Evolutionary conservation across 1,140 invertebrate species (phyloP), one percentile per base, ranked within the genome.

Genomic region (Drosophila saltans): DNA sequence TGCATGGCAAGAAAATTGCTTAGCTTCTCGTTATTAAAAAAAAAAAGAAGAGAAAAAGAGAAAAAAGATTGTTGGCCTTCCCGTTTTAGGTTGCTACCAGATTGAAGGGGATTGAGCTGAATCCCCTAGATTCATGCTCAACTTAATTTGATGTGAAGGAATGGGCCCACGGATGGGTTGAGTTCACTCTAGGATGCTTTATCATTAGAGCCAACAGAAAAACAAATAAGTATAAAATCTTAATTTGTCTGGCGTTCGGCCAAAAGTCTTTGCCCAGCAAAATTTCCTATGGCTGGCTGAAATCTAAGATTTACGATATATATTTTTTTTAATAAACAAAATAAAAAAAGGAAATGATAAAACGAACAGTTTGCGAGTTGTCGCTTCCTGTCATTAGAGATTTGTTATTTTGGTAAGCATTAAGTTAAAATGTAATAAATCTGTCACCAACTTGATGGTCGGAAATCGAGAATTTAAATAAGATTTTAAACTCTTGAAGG

Each of bases 341-440:
- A 33, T 1, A 58, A 36, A 33, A 36, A 33, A 30, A 39, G 28
- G 3, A 59, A 24, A 10, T 3, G 2, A 10, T 9, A 52, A 52
- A 26, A 10, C 21, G 8, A 36, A 36, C 45, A 3, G 16, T 52
- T 52, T 2, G 8, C 45, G 1, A 7, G 45, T 52, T 52, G 45
- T 52, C 24, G 24, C 26, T 33, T 30, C 11, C 41, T 52, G 63
- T 60, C 58, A 26, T 41, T 48, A 65, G 70, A 70, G 73, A 75
- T 72, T 45, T 67, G 16, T 57, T 71, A 67, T 73, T 72, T 63
- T n/a, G 52, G 48, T 26, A 63, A 36, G 9, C 39, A 43, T 56
- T 30, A 73, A 77, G 80, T 86, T 89, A 89, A 88, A 89, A 73
- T 89, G 73, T 83, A 72, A 88, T 89, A 89, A 88, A 88, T 89